phyloP scores from a whole-genome alignment of 2,797 vertebrate species.

The Mormyrops boulengeri region DNA sequence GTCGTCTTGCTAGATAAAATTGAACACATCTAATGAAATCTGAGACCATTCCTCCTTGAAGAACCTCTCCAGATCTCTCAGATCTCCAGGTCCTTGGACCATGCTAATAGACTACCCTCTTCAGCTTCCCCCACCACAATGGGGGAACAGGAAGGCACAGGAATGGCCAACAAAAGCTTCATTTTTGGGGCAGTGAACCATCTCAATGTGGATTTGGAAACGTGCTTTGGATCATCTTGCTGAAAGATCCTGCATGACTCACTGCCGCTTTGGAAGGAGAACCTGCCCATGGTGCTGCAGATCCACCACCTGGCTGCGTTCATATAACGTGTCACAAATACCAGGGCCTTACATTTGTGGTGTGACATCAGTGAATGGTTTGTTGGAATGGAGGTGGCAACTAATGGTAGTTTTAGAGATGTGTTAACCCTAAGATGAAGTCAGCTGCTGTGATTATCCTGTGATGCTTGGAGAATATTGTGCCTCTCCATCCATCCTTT shows the following conservation, averaged over 20 bases:
- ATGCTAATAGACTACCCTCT: neutral
- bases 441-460: neutral
- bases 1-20: neutral
- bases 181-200: neutral
- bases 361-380: neutral
- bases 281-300: neutral
- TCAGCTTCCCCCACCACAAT: neutral
- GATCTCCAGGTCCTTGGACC: neutral
- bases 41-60: neutral
- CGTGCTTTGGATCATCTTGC: neutral
- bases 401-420: neutral
- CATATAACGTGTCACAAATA: neutral
- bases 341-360: neutral
- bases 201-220: neutral
- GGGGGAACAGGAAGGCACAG: neutral
- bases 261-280: neutral
- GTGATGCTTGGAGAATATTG: neutral
- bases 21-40: neutral
- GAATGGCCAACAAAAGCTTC: neutral
- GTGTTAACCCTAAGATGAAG: neutral
- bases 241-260: neutral
- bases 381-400: neutral
- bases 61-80: neutral
- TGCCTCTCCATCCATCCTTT: neutral
- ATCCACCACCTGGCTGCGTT: neutral